Evolutionary conservation across 1,140 invertebrate species (phyloP), one percentile per base, ranked within the genome.

Genomic region (Wiebesia pumilae): DNA sequence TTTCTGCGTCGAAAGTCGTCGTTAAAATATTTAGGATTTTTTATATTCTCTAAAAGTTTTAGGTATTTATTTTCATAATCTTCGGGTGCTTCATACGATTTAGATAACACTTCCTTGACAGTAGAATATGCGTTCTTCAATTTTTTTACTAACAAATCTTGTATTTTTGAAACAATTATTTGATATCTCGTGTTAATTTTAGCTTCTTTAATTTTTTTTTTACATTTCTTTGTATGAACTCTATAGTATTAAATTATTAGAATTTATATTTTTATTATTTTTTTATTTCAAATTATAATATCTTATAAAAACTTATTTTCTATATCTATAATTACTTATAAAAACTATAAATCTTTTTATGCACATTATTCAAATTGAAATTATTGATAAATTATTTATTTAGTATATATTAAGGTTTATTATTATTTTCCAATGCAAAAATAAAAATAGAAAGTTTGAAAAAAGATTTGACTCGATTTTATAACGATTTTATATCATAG

Each of bases 111-210:
- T n/a, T 81, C 27, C 47, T 88, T 83, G 14, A 84, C 30, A 3
- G 77, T 87, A 24, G 54, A 21, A n/a, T 78, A 58, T 1, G 83
- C 75, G 0, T 71, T 51, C 54, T 67, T 81, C 30, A 91, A 89
- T 65, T 69, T 58, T 77, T 86, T 78, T 0, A 89, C 19, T 0
- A 88, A 21, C 58, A 40, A 54, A 58, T 83, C 58, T 73, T 90
- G 88, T 58, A 91, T 54, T 87, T 91, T 90, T 1, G 14, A 14
- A 9, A 75, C 73, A 35, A 89, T 43, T 84, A 88, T 69, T 40
- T 84, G 85, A 81, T 27, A 30, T 62, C 30, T 89, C 10, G 27
- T 79, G 21, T 77, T 38, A 3, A 35, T 83, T 30, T 79, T 78
- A 27, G 16, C 27, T 10, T 69, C 38, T 54, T 83, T 81, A 0